Base-by-base conservation (phyloP, 2,113 vertebrate species). In the Lepidothrix coronata region DNA sequence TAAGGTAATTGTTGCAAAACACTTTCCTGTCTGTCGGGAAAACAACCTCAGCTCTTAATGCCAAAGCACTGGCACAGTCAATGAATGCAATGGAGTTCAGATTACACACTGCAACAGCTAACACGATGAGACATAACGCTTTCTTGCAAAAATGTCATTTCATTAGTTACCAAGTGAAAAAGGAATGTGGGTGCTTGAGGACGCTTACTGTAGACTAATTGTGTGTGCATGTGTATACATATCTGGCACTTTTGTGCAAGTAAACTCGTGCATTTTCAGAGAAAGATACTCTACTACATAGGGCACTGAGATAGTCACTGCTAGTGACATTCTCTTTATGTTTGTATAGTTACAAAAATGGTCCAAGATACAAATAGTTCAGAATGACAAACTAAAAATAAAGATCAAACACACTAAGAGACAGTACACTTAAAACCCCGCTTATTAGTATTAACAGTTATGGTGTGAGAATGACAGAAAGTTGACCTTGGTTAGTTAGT, bases 401-500 rank as follows among this genome's bases (percentile, higher is more conserved):
- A 3, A 76, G 15, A 66, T 58, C 55, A 89, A 81, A 79, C 28
- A 4, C 57, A 43, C 41, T 46, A 67, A 55, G 24, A 76, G 35
- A 68, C 5, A 78, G 51, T 30, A 84, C 68, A 91, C 67, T 95
- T 71, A 62, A 81, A 70, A 0, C 44, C 14, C 23, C 51, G 41
- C 68, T 95, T 94, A 91, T 63, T 79, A 93, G 75, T 92, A 93
- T 95, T 89, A 95, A 89, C 54, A 88, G 89, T 84, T 93, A 85
- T 25, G 59, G 93, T 25, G 37, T 3, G 7, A 93, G 57, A 93
- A 72, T 0, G 3, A 80, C 61, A 89, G 39, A 86, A 93, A 74
- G 35, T 18, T 35, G 48, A 68, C 90, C 71, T 89, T 43, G 35
- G 55, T 65, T 81, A 85, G 85, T 59, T 62, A 43, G 55, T 20